Base-by-base conservation (phyloP, 1,140 invertebrate genomes). In the Archivesica marissinica region DNA sequence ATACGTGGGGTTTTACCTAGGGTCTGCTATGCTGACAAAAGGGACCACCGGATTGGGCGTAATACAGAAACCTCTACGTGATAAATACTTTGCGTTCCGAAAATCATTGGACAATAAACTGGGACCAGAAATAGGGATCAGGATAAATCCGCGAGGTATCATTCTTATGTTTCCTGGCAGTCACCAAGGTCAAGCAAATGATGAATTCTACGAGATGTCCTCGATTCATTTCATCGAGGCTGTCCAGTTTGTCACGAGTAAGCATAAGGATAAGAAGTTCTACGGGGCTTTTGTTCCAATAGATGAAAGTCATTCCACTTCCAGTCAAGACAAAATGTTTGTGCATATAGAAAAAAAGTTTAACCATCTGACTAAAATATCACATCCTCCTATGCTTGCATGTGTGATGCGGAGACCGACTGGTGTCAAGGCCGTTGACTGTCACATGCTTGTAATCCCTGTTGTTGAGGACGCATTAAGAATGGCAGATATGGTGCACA, bases 341-440 rank as follows among this genome's bases (percentile, higher is more conserved):
- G 47, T 76, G 30, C 50, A 61, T 56, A 66, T 91, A 25, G 90
- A 91, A 11, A 91, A 91, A 59, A 77, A 76, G 38, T 88, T 83
- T 38, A 86, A 87, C 52, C 89, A 88, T 80, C 61, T 91, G 13
- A 56, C 68, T 0, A 85, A 89, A 30, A 47, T 83, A 6, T 52
- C 61, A n/a, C 90, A 91, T 47, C 90, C 88, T 28, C 89, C 90
- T 20, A 85, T 91, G 38, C 28, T 91, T 0, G 89, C 87, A 0
- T 91, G 89, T 74, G 87, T 91, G 0, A 79, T 90, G 70, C 75
- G 90, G 17, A 70, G 90, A 41, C 88, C 89, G 11, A 86, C 79
- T 23, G 90, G 90, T 3, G 87, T 90, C 7, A 90, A 90, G 47
- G 88, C 89, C 2, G 59, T 91, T 64, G 90, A 91, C 74, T 90